Evolutionary conservation across 2,797 vertebrate species (phyloP).

Genomic region (Glossophaga mutica): DNA sequence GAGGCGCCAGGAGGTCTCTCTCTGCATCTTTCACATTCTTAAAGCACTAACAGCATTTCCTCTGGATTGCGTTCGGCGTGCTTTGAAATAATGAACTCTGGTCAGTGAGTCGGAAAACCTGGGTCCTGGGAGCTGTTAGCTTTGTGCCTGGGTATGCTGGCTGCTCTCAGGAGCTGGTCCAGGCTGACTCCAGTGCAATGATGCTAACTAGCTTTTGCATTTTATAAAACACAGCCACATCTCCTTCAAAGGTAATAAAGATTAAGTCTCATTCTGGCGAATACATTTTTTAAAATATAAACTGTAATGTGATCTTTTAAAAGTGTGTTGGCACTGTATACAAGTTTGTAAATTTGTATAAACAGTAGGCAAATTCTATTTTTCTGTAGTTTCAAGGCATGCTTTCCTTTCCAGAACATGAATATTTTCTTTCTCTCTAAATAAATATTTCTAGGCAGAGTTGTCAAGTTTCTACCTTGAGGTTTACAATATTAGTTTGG

Average conservation of each 20-base stretch:
- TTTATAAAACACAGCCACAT: not conserved
- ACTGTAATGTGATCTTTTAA: not conserved
- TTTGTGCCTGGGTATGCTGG: accelerated
- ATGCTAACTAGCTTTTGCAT: accelerated
- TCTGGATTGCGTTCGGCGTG: accelerated
- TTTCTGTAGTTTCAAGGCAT: not conserved
- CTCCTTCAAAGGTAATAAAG: not conserved
- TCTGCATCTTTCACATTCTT: not conserved
- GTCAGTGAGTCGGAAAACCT: not conserved
- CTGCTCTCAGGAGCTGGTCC: accelerated
- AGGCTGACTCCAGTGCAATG: too few species aligned
- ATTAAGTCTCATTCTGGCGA: not conserved
- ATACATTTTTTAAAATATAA: not conserved
- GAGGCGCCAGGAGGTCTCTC: not conserved
- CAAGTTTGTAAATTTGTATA: not conserved
- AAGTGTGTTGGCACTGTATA: not conserved
- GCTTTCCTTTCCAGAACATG: not conserved
- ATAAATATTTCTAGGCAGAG: not conserved
- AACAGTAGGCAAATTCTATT: not conserved
- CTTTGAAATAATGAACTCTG: not conserved
- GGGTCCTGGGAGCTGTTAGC: accelerated
- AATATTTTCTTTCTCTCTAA: not conserved
- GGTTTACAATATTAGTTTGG: not conserved
- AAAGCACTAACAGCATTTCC: accelerated
- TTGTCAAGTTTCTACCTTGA: not conserved